Evolutionary conservation across 2,888 invertebrate species (phyloP).

Genomic region (Spicauda simplicius): DNA sequence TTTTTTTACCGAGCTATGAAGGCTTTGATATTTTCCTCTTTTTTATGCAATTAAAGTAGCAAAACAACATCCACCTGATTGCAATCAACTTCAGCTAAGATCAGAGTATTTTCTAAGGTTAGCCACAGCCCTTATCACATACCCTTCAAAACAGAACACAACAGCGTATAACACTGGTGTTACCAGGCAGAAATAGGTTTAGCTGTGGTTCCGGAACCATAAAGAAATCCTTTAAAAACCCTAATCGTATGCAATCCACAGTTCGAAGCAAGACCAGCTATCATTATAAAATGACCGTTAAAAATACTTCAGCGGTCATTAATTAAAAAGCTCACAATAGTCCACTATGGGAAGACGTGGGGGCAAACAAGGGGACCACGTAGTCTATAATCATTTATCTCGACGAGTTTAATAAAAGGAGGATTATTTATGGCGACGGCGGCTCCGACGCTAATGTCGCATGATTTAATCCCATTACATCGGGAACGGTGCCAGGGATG

Average conservation of each 20-base stretch:
- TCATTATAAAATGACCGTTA: conserved; percentile 7
- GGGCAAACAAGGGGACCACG: conserved; percentile 67
- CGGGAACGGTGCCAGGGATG: conserved; percentile 71
- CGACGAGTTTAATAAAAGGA: conserved; percentile 83
- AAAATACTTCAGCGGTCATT: conserved; percentile 32
- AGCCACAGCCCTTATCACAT: no score
- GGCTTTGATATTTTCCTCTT: no score
- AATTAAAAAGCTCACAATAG: conserved; percentile 44
- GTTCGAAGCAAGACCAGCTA: conserved; percentile 1
- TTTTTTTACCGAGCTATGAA: no score
- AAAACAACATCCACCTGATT: no score
- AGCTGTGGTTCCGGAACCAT: no score
- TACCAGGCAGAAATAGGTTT: no score
- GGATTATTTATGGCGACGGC: conserved; percentile 80
- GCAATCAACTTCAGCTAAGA: no score
- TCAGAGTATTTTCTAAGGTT: no score
- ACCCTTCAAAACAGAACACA: no score
- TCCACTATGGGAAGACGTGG: conserved; percentile 41
- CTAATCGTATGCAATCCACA: not conserved
- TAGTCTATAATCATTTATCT: conserved; percentile 84
- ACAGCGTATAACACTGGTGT: no score
- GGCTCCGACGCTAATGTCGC: conserved; percentile 71
- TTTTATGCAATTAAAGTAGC: no score
- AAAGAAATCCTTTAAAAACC: no score
- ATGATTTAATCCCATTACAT: conserved; percentile 83